These are phyloP conservation scores for Anguilla pacifica DNA, from an alignment of 2,797 vertebrate genomes.

Conservation along the genomic window DNA sequence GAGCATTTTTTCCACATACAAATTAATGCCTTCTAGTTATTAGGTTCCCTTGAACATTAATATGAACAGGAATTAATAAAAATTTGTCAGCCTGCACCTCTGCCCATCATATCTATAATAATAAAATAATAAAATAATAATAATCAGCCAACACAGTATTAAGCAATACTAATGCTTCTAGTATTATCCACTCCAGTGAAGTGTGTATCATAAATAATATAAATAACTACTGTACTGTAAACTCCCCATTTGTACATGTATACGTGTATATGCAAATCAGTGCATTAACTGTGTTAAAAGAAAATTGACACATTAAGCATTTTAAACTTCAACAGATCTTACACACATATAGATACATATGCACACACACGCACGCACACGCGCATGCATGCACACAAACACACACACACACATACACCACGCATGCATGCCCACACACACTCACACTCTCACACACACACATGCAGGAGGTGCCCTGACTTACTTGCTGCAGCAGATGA, in stretches of 20 bases:
- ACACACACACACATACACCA: not conserved
- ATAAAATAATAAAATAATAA: not conserved
- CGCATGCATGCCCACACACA: not conserved
- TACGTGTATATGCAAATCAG: not conserved
- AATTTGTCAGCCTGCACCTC: too few relatives aligned
- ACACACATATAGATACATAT: not conserved
- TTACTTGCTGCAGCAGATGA: slow-evolving; percentile 63
- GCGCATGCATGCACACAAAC: not conserved
- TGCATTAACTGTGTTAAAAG: not conserved
- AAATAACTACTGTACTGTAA: not conserved
- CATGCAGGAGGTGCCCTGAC: slow-evolving; percentile 42
- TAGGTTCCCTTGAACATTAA: too few relatives aligned
- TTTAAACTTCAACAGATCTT: not conserved
- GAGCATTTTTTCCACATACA: not conserved
- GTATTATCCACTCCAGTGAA: not conserved
- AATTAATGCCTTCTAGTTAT: not conserved
- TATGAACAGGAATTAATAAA: too few relatives aligned
- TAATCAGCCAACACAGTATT: not conserved
- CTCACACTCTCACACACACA: not conserved
- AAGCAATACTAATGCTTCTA: not conserved
- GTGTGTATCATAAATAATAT: not conserved
- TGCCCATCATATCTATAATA: too few relatives aligned
- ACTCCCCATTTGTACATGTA: not conserved
- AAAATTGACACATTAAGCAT: not conserved
- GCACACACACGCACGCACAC: not conserved